phyloP scores from a whole-genome alignment of 2,797 vertebrate genomes.

The Microchirus variegatus region DNA sequence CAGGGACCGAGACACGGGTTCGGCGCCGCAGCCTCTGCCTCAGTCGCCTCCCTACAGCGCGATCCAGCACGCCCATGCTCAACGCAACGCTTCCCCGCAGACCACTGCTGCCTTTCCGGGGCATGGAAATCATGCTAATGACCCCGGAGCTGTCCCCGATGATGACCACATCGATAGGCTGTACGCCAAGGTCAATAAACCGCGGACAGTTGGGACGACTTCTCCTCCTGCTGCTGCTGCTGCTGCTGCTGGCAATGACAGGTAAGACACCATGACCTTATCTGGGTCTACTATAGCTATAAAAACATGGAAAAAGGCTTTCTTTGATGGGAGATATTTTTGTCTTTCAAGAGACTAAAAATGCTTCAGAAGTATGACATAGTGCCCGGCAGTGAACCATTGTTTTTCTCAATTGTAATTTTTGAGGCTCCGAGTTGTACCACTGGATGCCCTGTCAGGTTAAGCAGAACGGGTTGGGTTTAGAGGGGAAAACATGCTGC shows the following conservation, averaged over 20 bases:
- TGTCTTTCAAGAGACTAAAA: neutral
- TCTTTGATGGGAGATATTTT: neutral
- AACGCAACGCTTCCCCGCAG: slow-evolving; percentile 83
- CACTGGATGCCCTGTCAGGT: neutral
- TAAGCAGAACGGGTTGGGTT: neutral
- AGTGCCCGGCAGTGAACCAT: too few species aligned
- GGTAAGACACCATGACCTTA: slow-evolving; percentile 74
- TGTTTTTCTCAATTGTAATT: neutral
- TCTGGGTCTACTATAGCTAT: neutral
- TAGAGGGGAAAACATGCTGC: neutral
- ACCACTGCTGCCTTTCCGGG: slow-evolving; percentile 72
- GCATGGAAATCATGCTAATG: slow-evolving; percentile 73
- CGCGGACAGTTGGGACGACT: slow-evolving; percentile 77
- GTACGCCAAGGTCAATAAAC: slow-evolving; percentile 96
- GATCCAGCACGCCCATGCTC: slow-evolving; percentile 74
- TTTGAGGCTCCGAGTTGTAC: neutral
- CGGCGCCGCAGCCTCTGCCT: slow-evolving; percentile 69
- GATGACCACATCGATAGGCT: slow-evolving; percentile 89
- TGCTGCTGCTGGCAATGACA: slow-evolving; percentile 80
- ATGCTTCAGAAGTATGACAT: neutral
- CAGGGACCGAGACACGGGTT: slow-evolving; percentile 73
- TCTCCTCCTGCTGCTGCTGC: slow-evolving; percentile 70
- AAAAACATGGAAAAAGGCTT: neutral
- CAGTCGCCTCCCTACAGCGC: slow-evolving; percentile 76
- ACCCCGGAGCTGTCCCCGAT: slow-evolving; percentile 71